Evolutionary conservation across 2,113 vertebrate genomes (phyloP).

Genomic region (Eptesicus fuscus): DNA sequence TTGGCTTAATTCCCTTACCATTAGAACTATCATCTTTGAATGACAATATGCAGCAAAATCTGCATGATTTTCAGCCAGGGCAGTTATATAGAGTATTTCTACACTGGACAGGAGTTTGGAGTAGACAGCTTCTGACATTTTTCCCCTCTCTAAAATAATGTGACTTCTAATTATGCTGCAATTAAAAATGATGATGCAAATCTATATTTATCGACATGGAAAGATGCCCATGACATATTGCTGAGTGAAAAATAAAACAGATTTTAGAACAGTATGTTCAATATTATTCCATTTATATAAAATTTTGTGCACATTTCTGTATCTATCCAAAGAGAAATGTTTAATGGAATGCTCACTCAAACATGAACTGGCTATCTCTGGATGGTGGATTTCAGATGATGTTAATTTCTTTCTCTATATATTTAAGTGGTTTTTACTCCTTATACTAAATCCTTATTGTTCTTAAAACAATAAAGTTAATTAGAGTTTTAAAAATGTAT

Average conservation of each 20-base stretch:
- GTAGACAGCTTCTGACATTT: constrained; percentile 4
- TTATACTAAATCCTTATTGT: not conserved
- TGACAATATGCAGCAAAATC: not conserved
- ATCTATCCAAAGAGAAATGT: constrained; percentile 22
- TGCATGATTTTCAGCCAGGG: not conserved
- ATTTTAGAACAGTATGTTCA: constrained; percentile 58
- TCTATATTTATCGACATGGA: constrained; percentile 67
- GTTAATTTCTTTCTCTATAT: not conserved
- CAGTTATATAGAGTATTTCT: not conserved
- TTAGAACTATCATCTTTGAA: not conserved
- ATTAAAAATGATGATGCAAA: constrained; percentile 69
- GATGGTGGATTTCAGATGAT: constrained; percentile 17
- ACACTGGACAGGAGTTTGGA: not conserved
- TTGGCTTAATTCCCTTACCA: not conserved
- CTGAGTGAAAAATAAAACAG: constrained; percentile 66
- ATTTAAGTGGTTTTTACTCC: not conserved
- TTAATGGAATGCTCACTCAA: constrained; percentile 18
- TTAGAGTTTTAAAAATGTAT: not conserved
- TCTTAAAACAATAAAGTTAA: not conserved
- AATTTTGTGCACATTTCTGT: constrained; percentile 43
- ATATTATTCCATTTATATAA: constrained; percentile 59
- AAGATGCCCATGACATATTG: constrained; percentile 67
- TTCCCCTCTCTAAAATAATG: constrained; percentile 47
- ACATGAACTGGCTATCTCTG: constrained; percentile 2
- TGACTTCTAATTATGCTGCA: constrained; percentile 59